A percentile compares a stretch with the other conserved stretches of the same genome.
Conservation (phyloP, 2,797 vertebrate species). For the Dipus sagitta region DNA sequence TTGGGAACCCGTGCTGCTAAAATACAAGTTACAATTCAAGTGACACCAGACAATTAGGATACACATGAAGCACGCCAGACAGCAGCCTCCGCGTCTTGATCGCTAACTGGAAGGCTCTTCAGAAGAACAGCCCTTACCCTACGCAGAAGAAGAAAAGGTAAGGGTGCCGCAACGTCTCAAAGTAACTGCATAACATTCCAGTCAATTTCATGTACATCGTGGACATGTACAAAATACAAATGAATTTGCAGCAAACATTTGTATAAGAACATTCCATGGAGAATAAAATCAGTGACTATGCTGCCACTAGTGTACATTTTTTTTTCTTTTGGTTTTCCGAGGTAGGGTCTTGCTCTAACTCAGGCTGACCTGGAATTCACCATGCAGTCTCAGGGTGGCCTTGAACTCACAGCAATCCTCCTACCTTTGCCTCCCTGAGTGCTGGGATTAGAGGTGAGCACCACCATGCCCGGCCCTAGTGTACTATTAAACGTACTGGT, state of each 20-base stretch:
- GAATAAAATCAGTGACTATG: constrained; percentile 17
- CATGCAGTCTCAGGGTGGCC: no score
- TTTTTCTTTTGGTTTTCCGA: no score
- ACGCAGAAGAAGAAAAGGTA: constrained; percentile 86
- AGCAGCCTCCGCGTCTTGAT: constrained; percentile 80
- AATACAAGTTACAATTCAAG: constrained; percentile 72
- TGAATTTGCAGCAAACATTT: constrained; percentile 63
- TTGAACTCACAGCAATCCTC: no score
- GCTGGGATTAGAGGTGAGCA: no score
- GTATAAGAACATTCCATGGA: constrained; percentile 49
- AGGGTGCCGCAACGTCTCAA: constrained; percentile 71
- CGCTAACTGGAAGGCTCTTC: constrained; percentile 85
- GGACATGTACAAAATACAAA: constrained; percentile 67
- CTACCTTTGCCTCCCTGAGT: no score
- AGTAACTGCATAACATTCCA: constrained; percentile 71
- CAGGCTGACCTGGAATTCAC: no score
- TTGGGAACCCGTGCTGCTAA: constrained; percentile 67
- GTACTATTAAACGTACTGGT: not conserved
- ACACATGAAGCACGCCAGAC: constrained; percentile 77
- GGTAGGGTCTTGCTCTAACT: no score
- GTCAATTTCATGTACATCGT: constrained; percentile 59
- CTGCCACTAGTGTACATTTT: not conserved
- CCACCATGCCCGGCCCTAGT: not conserved
- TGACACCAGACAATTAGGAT: constrained; percentile 59
- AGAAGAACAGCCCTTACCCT: constrained; percentile 89